Conservation (phyloP, 2,888 invertebrate species). For the Pemphredon lugubris region DNA sequence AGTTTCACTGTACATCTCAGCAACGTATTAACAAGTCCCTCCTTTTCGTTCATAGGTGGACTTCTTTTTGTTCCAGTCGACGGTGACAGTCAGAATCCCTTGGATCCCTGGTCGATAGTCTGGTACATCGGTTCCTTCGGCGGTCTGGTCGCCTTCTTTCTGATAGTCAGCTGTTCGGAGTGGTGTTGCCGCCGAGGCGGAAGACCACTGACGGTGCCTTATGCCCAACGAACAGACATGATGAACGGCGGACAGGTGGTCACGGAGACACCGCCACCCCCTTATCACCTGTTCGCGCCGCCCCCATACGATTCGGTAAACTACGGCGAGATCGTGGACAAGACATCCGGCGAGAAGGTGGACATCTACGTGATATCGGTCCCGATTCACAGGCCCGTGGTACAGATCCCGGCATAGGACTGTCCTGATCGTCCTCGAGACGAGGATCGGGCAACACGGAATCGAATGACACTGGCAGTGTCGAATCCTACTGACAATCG, state of each 20-base stretch:
- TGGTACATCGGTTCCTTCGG: slow-evolving; percentile 84
- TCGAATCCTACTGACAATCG: slow-evolving; percentile 16
- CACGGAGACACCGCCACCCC: slow-evolving; percentile 82
- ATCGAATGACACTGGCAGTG: slow-evolving; percentile 22
- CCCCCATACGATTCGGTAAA: slow-evolving; percentile 83
- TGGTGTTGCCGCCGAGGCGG: slow-evolving; percentile 82
- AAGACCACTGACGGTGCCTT: slow-evolving; percentile 71
- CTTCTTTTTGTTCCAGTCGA: slow-evolving; percentile 55
- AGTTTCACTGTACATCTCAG: too few species aligned
- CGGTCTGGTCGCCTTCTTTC: slow-evolving; percentile 83
- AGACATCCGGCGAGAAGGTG: slow-evolving; percentile 75
- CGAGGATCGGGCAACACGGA: slow-evolving; percentile 32
- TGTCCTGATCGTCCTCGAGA: slow-evolving; percentile 13
- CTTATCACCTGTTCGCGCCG: slow-evolving; percentile 83
- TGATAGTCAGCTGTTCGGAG: slow-evolving; percentile 83
- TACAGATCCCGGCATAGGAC: slow-evolving; percentile 66
- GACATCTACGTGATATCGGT: slow-evolving; percentile 82
- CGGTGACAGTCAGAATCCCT: slow-evolving; percentile 70
- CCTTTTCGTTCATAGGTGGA: slow-evolving; percentile 33
- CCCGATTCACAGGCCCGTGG: slow-evolving; percentile 76
- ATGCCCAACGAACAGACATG: slow-evolving; percentile 68
- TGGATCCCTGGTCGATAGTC: slow-evolving; percentile 83
- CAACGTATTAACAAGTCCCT: slow-evolving; percentile 13
- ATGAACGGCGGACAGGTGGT: slow-evolving; percentile 54
- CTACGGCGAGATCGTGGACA: slow-evolving; percentile 80